phyloP scores from a whole-genome alignment of 2,888 invertebrate genomes.

The Phasia obesa region DNA sequence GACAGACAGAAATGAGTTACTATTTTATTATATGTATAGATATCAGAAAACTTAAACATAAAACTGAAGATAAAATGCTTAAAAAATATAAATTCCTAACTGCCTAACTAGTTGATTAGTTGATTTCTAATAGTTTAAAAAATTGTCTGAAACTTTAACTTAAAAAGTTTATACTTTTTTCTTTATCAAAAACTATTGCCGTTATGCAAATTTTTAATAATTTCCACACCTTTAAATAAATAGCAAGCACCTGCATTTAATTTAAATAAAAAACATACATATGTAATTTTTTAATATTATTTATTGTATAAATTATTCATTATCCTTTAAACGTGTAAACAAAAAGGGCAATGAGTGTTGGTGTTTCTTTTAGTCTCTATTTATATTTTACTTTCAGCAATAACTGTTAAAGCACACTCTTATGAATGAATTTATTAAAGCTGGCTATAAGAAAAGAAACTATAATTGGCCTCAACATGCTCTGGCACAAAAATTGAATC shows the following conservation, averaged over 20 bases:
- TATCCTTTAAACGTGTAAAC: constrained; percentile 53
- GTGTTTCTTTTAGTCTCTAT: constrained; percentile 28
- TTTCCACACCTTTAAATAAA: constrained; percentile 56
- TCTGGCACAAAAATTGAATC: neutral
- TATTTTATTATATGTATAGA: too few species aligned
- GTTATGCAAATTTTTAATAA: neutral
- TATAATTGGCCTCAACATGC: neutral
- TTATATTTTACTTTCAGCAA: neutral
- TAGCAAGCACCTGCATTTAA: constrained; percentile 57
- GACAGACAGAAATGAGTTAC: too few species aligned
- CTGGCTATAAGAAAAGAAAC: neutral
- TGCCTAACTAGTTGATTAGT: too few species aligned
- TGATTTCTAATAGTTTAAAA: too few species aligned
- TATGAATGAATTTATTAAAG: constrained; percentile 3
- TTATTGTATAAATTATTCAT: constrained; percentile 64
- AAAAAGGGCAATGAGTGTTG: constrained; percentile 36
- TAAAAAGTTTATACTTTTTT: too few species aligned
- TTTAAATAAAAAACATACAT: constrained; percentile 9
- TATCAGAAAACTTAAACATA: too few species aligned
- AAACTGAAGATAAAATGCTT: too few species aligned
- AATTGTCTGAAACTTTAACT: too few species aligned
- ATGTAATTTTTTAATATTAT: constrained; percentile 14
- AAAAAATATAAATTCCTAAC: too few species aligned
- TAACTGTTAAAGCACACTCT: neutral
- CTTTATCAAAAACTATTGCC: too few species aligned